These are phyloP conservation scores for Cantharis flavilabris DNA, from an alignment of 2,888 invertebrate species.

Conservation along the genomic window DNA sequence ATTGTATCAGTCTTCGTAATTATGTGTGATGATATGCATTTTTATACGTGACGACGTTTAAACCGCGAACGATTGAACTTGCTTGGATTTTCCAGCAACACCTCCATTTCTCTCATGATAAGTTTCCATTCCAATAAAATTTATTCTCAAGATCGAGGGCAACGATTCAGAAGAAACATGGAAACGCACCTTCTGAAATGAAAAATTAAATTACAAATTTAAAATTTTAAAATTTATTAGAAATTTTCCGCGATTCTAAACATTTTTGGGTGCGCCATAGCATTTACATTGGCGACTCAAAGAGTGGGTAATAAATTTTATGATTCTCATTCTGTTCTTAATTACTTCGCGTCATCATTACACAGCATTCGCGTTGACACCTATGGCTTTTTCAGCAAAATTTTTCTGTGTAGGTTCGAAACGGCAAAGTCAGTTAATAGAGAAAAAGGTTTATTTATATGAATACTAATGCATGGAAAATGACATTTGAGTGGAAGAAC, in stretches of 20 bases:
- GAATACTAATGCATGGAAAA: conserved; percentile 5
- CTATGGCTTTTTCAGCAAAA: not conserved
- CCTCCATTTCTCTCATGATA: not conserved
- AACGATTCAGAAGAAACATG: not conserved
- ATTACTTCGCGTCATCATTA: conserved; percentile 26
- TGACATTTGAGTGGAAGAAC: conserved; percentile 11
- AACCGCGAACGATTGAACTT: not conserved
- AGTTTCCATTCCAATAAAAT: not conserved
- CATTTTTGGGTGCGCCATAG: conserved; percentile 17
- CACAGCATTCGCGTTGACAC: conserved; percentile 17
- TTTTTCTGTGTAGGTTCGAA: not conserved
- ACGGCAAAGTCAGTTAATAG: not conserved
- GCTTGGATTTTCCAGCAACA: not conserved
- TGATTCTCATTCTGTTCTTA: conserved; percentile 20
- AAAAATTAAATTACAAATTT: not conserved
- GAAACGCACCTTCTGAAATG: not conserved
- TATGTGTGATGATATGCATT: not conserved
- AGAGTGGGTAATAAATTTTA: conserved; percentile 20
- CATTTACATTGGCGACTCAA: conserved; percentile 12
- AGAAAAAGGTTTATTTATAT: not conserved
- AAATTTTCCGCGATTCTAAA: conserved; percentile 5
- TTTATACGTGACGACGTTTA: not conserved
- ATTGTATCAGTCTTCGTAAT: not conserved
- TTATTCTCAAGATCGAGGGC: not conserved
- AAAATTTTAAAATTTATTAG: not conserved